Percentiles rank a stretch among this genome's conserved stretches.
phyloP scores from a whole-genome alignment of 2,113 vertebrate genomes.

The Phalacrocorax carbo region DNA sequence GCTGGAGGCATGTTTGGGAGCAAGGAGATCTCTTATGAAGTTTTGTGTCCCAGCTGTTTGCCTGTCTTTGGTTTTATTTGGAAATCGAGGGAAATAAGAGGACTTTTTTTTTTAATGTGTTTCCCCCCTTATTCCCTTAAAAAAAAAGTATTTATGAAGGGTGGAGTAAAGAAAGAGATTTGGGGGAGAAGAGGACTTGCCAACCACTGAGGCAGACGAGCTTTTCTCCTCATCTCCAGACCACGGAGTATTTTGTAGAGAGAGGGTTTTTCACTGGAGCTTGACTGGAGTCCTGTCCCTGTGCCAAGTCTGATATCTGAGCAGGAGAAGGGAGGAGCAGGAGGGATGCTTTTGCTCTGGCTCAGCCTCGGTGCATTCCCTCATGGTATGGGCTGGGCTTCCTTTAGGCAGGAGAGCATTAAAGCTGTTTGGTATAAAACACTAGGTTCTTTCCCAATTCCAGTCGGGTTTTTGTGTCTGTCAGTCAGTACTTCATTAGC shows the following conservation, averaged over 20 bases:
- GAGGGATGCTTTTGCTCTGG: background rate
- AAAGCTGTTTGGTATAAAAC: background rate
- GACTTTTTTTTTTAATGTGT: too few species aligned
- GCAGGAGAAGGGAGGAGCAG: constrained; percentile 26
- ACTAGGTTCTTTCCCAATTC: background rate
- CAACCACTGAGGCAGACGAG: background rate
- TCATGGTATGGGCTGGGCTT: background rate
- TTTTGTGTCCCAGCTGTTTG: background rate
- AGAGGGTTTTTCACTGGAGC: background rate
- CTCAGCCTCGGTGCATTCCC: constrained; percentile 36
- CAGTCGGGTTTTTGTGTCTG: background rate
- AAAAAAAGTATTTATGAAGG: background rate
- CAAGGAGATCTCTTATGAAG: background rate
- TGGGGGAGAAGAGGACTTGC: background rate
- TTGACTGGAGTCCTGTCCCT: background rate
- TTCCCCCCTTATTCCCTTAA: background rate
- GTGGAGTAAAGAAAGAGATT: background rate
- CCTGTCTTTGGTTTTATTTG: background rate
- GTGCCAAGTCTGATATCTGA: constrained; percentile 19
- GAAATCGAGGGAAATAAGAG: background rate
- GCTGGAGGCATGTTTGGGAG: background rate
- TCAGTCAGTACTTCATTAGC: background rate
- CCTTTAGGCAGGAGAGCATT: background rate
- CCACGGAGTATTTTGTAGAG: background rate
- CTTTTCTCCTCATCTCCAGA: background rate